Conservation (phyloP, 2,888 invertebrate genomes). For the Bugulina stolonifera region DNA sequence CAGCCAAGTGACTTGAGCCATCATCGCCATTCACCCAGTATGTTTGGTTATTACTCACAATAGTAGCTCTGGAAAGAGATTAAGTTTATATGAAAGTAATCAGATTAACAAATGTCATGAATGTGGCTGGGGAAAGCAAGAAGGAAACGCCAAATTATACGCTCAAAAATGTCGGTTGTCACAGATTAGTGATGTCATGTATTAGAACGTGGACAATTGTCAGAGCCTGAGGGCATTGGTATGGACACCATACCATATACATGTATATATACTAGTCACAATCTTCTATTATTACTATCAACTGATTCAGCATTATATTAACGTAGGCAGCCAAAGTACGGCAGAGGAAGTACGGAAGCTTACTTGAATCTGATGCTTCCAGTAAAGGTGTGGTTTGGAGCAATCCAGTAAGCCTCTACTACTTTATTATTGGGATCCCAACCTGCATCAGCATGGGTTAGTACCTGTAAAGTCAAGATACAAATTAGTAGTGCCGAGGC, state of each 20-base stretch:
- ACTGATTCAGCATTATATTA: too few relatives aligned
- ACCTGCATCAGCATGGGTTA: not conserved
- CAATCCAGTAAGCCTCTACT: not conserved
- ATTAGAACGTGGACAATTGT: too few relatives aligned
- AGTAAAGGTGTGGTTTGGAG: not conserved
- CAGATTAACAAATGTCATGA: not conserved
- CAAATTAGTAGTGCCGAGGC: too few relatives aligned
- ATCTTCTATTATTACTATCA: too few relatives aligned
- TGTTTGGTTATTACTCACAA: not conserved
- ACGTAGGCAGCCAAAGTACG: too few relatives aligned
- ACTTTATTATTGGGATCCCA: not conserved
- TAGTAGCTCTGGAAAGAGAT: not conserved
- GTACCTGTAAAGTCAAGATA: not conserved
- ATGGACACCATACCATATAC: too few relatives aligned
- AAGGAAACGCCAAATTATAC: too few relatives aligned
- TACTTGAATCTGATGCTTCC: not conserved
- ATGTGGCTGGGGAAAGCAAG: too few relatives aligned
- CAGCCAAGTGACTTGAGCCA: not conserved
- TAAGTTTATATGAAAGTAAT: not conserved
- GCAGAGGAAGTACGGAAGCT: too few relatives aligned
- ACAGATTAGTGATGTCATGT: not conserved
- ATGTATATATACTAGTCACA: too few relatives aligned
- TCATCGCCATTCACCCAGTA: not conserved
- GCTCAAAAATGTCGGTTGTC: too few relatives aligned
- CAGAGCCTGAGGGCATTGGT: too few relatives aligned